These are phyloP conservation scores for Ceryle rudis DNA, from an alignment of 2,797 vertebrate genomes.

Conservation along the genomic window DNA sequence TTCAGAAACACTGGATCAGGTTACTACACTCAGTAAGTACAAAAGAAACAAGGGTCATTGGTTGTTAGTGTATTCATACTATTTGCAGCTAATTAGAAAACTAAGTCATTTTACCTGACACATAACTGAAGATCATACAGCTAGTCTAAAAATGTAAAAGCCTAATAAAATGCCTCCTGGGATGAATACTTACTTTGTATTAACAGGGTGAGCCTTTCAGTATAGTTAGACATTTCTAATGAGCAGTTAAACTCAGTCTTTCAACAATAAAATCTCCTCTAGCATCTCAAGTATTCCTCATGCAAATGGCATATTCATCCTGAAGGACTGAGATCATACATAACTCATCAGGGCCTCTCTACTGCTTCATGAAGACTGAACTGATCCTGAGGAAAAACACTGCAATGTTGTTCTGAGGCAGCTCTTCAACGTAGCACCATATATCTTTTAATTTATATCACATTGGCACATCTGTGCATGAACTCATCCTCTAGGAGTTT, in stretches of 20 bases:
- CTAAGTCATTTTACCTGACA: neutral
- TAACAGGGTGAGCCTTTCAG: neutral
- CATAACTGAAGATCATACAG: neutral
- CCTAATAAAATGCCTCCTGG: constrained; percentile 26
- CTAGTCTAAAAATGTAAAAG: constrained; percentile 41
- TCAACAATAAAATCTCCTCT: neutral
- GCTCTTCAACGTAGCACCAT: neutral
- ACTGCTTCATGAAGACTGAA: neutral
- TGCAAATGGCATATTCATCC: neutral
- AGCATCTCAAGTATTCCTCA: neutral
- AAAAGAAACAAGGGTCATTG: neutral
- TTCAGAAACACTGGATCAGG: neutral
- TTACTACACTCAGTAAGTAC: neutral
- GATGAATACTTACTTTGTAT: neutral
- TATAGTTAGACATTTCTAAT: neutral
- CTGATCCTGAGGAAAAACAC: neutral
- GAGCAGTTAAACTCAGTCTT: neutral
- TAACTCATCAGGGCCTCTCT: neutral
- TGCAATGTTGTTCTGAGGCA: neutral
- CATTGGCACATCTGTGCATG: neutral
- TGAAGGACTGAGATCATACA: neutral
- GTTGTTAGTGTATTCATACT: neutral
- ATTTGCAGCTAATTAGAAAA: neutral
- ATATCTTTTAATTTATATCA: neutral
- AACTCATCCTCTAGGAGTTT: neutral